These are phyloP conservation scores for Gerris lacustris DNA, from an alignment of 2,888 invertebrate genomes.

Conservation along the genomic window DNA sequence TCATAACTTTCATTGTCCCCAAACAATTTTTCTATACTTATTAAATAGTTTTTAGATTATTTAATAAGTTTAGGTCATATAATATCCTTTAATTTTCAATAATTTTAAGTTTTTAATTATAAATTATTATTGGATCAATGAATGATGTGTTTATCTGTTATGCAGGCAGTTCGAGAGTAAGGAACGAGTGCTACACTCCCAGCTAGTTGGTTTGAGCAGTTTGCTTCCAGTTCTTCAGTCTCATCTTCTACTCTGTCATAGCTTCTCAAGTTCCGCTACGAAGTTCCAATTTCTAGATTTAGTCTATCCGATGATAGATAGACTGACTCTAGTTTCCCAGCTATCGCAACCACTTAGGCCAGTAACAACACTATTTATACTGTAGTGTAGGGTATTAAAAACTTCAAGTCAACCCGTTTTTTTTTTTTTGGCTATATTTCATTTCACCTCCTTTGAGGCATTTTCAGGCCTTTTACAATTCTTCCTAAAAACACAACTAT, in stretches of 20 bases:
- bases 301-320: conserved; percentile 52
- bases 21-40: too few relatives aligned
- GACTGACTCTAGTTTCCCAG: conserved; percentile 52
- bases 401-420: conserved; percentile 1
- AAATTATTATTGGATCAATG: too few relatives aligned
- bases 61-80: too few relatives aligned
- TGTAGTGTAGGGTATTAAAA: conserved; percentile 5
- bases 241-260: conserved; percentile 56
- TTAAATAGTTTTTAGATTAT: too few relatives aligned
- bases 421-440: background rate
- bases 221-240: conserved; percentile 56
- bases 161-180: conserved; percentile 40
- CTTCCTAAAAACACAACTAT: too few relatives aligned
- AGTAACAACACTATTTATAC: conserved; percentile 28
- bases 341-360: conserved; percentile 47
- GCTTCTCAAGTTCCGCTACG: conserved; percentile 56
- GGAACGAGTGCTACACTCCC: conserved; percentile 44
- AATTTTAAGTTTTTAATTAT: too few relatives aligned
- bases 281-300: conserved; percentile 62
- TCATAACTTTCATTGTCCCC: too few relatives aligned
- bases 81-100: too few relatives aligned
- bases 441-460: too few relatives aligned
- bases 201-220: conserved; percentile 45
- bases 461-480: too few relatives aligned
- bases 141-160: background rate